Base-by-base conservation (phyloP, 2,113 vertebrate genomes). In the Sapayoa aenigma region DNA sequence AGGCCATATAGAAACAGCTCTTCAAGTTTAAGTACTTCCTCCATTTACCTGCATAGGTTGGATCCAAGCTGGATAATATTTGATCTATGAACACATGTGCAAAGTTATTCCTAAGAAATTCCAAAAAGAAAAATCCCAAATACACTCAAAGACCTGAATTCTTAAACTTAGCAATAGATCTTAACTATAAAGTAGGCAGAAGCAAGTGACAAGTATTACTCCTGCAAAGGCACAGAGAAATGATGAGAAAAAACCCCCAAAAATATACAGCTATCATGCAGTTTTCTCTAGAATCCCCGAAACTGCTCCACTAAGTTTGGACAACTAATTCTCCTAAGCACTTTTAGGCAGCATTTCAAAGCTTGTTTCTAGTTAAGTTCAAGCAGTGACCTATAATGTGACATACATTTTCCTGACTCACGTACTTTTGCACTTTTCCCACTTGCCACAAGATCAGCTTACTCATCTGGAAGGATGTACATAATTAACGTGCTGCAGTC, bases 11-110 rank as follows among this genome's bases (percentile, higher is more conserved):
- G 97, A 99, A 99, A 96, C 98, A 98, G 96, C 97, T 98, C 97
- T 99, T 99, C 96, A 99, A 97, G 95, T 99, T 99, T 65, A 99
- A 97, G 62, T 99, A 99, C 92, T 99, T 99, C 97, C 98, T 99
- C 99, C 99, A 99, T 97, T 99, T 99, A 86, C 97, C 98, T 93
- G 98, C 98, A 96, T 98, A 99, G 63, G 98, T 92, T 58, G 99
- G 98, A 85, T 99, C 99, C 98, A 99, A 97, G 92, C 98, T 99
- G 97, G 99, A 99, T 92, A 99, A 97, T 27, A 98, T 98, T 98
- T 99, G 98, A 97, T 99, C 99, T 99, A 88, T 77, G 95, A 96
- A 94, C 66, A 97, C 35, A 91, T n/a, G 90, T 0, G 11, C 33
- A 28, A 92, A 65, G 14, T 76, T 86, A 86, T 23, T 81, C 24